Percentiles rank a stretch among this genome's conserved stretches.
These are phyloP conservation scores for Pseudochromis fuscus DNA, from an alignment of 2,797 vertebrate species.

Conservation along the genomic window DNA sequence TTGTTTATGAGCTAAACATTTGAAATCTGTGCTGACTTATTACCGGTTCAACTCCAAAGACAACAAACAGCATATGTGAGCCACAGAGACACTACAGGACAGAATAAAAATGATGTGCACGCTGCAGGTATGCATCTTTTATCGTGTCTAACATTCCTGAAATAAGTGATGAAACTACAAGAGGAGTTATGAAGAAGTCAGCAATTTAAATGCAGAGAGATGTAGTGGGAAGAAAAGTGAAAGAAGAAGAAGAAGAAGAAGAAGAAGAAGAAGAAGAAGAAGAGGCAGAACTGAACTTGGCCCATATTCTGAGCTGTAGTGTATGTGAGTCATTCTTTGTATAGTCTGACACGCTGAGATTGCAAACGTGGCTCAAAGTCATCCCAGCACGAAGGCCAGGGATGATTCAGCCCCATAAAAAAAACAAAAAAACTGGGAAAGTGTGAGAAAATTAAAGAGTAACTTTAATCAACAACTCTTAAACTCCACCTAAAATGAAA, in stretches of 20 bases:
- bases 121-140: slow-evolving; percentile 16
- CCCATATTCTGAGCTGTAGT: slow-evolving; percentile 22
- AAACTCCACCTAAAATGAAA: too few relatives aligned
- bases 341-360: slow-evolving; percentile 56
- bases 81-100: slow-evolving; percentile 7
- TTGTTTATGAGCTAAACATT: slow-evolving; percentile 39
- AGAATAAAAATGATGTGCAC: slow-evolving; percentile 8
- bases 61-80: slow-evolving; percentile 31
- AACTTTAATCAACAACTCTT: background rate
- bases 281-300: slow-evolving; percentile 51
- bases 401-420: slow-evolving; percentile 4
- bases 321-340: slow-evolving; percentile 54
- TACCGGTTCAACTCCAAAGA: slow-evolving; percentile 28
- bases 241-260: slow-evolving; percentile 39
- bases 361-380: slow-evolving; percentile 48
- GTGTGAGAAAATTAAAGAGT: background rate
- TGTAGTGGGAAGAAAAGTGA: slow-evolving; percentile 44
- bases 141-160: background rate
- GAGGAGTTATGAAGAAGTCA: slow-evolving; percentile 18
- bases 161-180: slow-evolving; percentile 16
- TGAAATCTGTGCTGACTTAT: slow-evolving; percentile 28
- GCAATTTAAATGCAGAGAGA: slow-evolving; percentile 30
- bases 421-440: background rate
- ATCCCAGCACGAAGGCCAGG: slow-evolving; percentile 33
- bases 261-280: slow-evolving; percentile 44